Evolutionary conservation across 1,140 invertebrate genomes (phyloP).

Genomic region (Harlomillsia oculata): DNA sequence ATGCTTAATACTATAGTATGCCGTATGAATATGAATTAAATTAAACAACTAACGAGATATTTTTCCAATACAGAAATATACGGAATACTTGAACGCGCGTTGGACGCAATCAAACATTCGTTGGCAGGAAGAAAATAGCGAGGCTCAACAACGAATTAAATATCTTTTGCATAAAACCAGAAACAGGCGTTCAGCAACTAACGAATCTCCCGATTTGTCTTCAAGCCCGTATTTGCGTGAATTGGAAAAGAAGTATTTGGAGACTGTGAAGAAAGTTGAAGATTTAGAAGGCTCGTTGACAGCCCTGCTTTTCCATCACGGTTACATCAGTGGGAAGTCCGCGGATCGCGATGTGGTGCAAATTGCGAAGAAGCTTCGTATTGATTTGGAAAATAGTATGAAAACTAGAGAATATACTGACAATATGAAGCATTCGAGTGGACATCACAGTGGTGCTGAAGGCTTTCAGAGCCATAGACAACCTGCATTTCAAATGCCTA

Average conservation of each 20-base stretch:
- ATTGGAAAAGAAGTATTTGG: slow-evolving; percentile 7
- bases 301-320: slow-evolving; percentile 25
- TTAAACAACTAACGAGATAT: neutral
- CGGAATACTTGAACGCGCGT: slow-evolving; percentile 2
- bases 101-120: no score
- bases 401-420: no score
- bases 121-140: no score
- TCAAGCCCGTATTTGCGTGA: neutral
- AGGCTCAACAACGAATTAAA: no score
- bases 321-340: slow-evolving; percentile 10
- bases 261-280: slow-evolving; percentile 12
- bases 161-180: no score
- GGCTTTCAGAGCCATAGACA: no score
- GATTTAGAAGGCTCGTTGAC: slow-evolving; percentile 26
- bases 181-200: no score
- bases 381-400: no score
- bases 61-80: slow-evolving; percentile 8
- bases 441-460: no score
- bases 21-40: neutral
- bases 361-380: slow-evolving; percentile 26
- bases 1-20: neutral
- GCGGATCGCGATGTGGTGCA: slow-evolving; percentile 31
- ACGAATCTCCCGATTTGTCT: slow-evolving; percentile 5
- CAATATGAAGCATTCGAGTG: no score
- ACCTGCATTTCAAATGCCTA: no score